A percentile compares a stretch with the other conserved stretches of the same genome.
These are phyloP conservation scores for Sterna hirundo DNA, from an alignment of 2,113 vertebrate species.

Conservation along the genomic window DNA sequence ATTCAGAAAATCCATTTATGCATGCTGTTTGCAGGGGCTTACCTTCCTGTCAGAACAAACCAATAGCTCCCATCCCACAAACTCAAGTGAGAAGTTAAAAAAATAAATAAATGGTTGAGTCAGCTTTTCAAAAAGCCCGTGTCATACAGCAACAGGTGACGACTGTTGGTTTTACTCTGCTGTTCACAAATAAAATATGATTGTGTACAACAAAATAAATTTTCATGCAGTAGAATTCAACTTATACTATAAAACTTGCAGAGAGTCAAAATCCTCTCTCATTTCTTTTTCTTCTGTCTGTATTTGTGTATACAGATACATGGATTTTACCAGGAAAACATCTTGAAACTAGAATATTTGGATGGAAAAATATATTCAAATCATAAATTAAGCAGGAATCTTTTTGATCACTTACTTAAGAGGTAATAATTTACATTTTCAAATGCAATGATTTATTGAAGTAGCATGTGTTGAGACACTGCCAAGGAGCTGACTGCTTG, in stretches of 20 bases:
- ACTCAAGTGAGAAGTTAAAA: not conserved
- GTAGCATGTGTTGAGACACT: conserved; percentile 28
- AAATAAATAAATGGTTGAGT: not conserved
- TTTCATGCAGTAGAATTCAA: not conserved
- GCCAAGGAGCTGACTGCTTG: conserved; percentile 18
- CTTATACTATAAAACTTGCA: not conserved
- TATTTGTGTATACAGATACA: conserved; percentile 24
- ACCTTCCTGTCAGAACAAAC: conserved; percentile 69
- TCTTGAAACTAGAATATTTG: conserved; percentile 58
- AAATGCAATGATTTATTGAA: conserved; percentile 67
- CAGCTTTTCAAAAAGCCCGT: not conserved
- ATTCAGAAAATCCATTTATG: conserved; percentile 54
- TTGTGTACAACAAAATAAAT: not conserved
- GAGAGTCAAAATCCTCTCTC: not conserved
- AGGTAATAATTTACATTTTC: conserved; percentile 66
- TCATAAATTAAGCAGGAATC: conserved; percentile 60
- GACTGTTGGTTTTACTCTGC: not conserved
- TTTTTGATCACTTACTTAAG: conserved; percentile 63
- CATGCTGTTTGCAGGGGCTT: conserved; percentile 53
- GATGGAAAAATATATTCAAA: conserved; percentile 49
- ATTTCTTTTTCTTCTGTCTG: not conserved
- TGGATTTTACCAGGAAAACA: conserved; percentile 52
- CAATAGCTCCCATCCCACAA: conserved; percentile 36
- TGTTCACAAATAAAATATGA: conserved; percentile 18
- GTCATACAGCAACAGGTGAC: conserved; percentile 14